Evolutionary conservation across 2,113 vertebrate genomes (phyloP).

Genomic region (Sigmodon hispidus): DNA sequence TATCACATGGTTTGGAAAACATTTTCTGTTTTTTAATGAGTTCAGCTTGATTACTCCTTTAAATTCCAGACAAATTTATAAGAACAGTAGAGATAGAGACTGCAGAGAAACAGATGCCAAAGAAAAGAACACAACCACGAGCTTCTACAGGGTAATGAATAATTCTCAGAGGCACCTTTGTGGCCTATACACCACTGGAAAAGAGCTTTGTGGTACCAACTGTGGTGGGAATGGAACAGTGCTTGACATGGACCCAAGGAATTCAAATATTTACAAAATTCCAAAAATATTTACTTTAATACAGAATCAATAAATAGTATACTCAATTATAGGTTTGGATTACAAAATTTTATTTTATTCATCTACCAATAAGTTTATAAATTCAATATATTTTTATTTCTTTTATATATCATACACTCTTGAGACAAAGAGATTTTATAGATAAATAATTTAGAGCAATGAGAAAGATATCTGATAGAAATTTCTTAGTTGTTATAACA

Average conservation of each 20-base stretch:
- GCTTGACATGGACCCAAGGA: background rate
- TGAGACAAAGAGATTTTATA: background rate
- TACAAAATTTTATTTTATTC: background rate
- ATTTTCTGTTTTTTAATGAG: constrained; percentile 53
- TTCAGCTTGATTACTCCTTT: constrained; percentile 49
- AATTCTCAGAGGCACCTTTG: background rate
- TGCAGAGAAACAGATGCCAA: background rate
- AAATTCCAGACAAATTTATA: constrained; percentile 22
- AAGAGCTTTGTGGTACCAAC: background rate
- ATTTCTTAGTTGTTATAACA: background rate
- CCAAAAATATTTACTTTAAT: background rate
- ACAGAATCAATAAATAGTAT: background rate
- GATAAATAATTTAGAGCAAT: background rate
- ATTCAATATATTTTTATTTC: background rate
- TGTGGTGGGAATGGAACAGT: background rate
- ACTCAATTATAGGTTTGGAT: background rate
- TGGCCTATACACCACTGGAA: background rate
- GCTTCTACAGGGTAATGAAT: background rate
- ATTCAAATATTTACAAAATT: background rate
- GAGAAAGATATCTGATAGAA: background rate
- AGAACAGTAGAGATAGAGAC: constrained; percentile 2
- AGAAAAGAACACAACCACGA: background rate
- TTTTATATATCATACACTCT: background rate
- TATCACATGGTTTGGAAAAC: constrained; percentile 41
- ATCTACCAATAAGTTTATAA: background rate